A percentile compares a stretch with the other conserved stretches of the same genome.
phyloP scores from a whole-genome alignment of 30 jellyfish, hydroid and myxozoan species.

The Hydra vulgaris region DNA sequence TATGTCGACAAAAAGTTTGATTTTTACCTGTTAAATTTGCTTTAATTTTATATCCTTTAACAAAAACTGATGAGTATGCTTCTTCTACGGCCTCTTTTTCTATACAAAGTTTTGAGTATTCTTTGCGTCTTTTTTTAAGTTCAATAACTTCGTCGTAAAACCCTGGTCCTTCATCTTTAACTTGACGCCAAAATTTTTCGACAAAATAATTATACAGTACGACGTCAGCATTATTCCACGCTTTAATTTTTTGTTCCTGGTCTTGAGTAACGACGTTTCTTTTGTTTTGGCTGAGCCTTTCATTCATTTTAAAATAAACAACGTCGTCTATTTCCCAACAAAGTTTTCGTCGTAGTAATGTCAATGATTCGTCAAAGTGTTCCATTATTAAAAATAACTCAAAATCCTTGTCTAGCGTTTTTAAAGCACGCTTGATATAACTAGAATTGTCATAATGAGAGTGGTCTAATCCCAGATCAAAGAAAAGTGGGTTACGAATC shows the following conservation, averaged over 20 bases:
- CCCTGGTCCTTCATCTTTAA: conserved; percentile 80
- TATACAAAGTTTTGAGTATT: conserved; percentile 50
- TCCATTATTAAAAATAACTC: conserved; percentile 79
- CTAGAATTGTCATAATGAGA: conserved; percentile 53
- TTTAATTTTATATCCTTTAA: conserved; percentile 79
- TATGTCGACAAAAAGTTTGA: conserved; percentile 54
- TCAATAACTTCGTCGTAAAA: conserved; percentile 71
- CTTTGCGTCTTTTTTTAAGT: conserved; percentile 47
- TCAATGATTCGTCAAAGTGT: conserved; percentile 92
- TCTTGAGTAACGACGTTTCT: conserved; percentile 46
- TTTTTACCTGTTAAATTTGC: conserved; percentile 43
- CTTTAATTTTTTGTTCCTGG: conserved; percentile 39
- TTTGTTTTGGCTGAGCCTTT: conserved; percentile 70
- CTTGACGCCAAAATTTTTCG: conserved; percentile 77
- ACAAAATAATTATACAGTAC: conserved; percentile 66
- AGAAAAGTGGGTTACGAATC: conserved; percentile 75
- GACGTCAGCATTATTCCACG: conserved; percentile 85
- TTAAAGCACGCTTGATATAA: conserved; percentile 53
- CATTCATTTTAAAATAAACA: conserved; percentile 82
- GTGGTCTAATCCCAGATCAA: conserved; percentile 84
- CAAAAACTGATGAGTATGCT: conserved; percentile 79
- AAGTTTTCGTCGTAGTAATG: conserved; percentile 77
- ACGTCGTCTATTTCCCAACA: conserved; percentile 95
- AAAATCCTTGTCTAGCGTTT: conserved; percentile 64
- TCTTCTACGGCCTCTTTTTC: conserved; percentile 75